Evolutionary conservation across 64 coral and sea anemone species (phyloP).

Genomic region (Catalaphyllia jardinei): DNA sequence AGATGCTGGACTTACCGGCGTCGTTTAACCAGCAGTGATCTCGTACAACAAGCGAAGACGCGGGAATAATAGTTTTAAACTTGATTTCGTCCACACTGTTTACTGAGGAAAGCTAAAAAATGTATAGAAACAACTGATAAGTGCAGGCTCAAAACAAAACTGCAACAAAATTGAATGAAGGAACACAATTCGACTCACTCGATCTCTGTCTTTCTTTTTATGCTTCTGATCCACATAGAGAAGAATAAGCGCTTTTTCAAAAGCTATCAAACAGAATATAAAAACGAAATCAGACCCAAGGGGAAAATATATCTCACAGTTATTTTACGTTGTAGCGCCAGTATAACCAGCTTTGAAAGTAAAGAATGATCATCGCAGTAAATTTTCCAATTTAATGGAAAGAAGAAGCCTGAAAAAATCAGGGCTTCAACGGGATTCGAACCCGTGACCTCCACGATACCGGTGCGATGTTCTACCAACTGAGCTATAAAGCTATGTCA

Average conservation of each 20-base stretch:
- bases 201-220: conserved; percentile 92
- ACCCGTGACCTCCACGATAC: no score
- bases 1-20: conserved; percentile 35
- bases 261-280: conserved; percentile 47
- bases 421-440: no score
- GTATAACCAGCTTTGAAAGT: no score
- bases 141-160: not conserved
- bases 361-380: no score
- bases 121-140: not conserved
- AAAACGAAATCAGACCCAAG: not conserved
- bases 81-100: conserved; percentile 84
- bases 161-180: not conserved
- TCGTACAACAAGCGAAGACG: conserved; percentile 80
- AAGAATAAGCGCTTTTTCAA: conserved; percentile 92
- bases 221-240: conserved; percentile 84
- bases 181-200: conserved; percentile 29
- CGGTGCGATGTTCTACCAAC: no score
- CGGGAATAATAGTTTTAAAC: conserved; percentile 88
- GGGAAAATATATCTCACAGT: not conserved
- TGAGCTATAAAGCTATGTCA: no score
- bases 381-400: no score
- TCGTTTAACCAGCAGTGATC: conserved; percentile 87
- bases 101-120: conserved; percentile 57
- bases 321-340: not conserved
- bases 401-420: no score